phyloP scores from a whole-genome alignment of 2,113 vertebrate species.

The Alectura lathami region DNA sequence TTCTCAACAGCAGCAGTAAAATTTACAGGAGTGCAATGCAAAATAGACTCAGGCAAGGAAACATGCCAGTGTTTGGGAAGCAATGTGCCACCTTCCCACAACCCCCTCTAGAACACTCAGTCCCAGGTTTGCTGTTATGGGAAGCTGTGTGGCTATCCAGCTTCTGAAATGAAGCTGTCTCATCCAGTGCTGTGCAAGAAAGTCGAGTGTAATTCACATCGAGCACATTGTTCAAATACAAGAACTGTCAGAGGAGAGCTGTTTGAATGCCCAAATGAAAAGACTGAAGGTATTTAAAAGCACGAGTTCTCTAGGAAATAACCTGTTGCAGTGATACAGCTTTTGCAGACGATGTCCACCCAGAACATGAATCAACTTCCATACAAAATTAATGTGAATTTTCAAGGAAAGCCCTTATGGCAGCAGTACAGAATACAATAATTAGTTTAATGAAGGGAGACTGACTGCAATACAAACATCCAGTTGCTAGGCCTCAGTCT shows the following conservation, averaged over 20 bases:
- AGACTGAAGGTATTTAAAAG: not conserved
- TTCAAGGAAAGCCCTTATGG: not conserved
- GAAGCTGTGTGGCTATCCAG: not conserved
- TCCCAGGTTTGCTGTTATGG: not conserved
- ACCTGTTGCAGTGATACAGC: not conserved
- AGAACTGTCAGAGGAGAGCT: not conserved
- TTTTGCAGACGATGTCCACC: not conserved
- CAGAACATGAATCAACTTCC: not conserved
- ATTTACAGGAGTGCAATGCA: not conserved
- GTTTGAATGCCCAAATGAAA: not conserved
- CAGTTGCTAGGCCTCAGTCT: not conserved
- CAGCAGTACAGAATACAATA: fast-evolving
- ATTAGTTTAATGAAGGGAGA: not conserved
- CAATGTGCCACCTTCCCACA: not conserved
- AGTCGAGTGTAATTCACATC: not conserved
- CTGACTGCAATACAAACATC: not conserved
- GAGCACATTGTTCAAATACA: not conserved
- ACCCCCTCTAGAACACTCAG: not conserved
- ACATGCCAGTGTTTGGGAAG: not conserved
- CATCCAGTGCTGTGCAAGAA: not conserved
- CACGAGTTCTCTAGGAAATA: not conserved
- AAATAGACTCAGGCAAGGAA: not conserved
- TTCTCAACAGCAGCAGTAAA: not conserved
- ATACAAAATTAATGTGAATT: not conserved
- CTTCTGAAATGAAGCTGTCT: not conserved